These are phyloP conservation scores for Harpagifer antarcticus DNA, from an alignment of 2,797 vertebrate genomes.

Conservation along the genomic window DNA sequence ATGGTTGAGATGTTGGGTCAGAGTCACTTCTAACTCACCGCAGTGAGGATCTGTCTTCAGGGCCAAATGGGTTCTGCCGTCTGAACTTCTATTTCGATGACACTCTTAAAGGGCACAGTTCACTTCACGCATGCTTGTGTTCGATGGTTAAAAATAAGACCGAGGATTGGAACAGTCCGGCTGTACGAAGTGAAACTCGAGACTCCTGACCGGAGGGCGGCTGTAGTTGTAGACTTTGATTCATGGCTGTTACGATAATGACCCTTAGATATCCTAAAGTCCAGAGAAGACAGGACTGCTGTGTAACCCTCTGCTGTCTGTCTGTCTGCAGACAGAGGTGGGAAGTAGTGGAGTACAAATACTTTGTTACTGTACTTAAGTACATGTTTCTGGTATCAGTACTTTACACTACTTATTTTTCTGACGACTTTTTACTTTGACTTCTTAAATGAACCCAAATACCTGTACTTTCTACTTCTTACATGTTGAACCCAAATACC, in stretches of 20 bases:
- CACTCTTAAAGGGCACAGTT: conserved; percentile 46
- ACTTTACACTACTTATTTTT: too few relatives aligned
- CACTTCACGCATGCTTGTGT: conserved; percentile 43
- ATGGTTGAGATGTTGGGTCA: conserved; percentile 4
- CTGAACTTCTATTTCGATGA: conserved; percentile 43
- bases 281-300: too few relatives aligned
- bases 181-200: conserved; percentile 14
- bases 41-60: conserved; percentile 4
- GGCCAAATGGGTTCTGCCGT: conserved; percentile 30
- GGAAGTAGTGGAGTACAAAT: too few relatives aligned
- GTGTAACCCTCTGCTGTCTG: too few relatives aligned
- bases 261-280: background rate
- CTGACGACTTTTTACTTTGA: too few relatives aligned
- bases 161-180: conserved; percentile 9
- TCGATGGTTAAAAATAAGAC: conserved; percentile 61
- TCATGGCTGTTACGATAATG: background rate
- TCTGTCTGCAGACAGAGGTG: too few relatives aligned
- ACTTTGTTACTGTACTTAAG: too few relatives aligned
- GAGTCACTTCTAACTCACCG: background rate
- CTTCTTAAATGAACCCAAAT: too few relatives aligned
- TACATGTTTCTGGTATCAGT: too few relatives aligned
- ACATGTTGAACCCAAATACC: too few relatives aligned
- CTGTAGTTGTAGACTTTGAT: background rate
- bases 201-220: background rate
- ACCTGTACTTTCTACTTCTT: too few relatives aligned